Conservation (phyloP, 2,888 invertebrate species). For the Ptilodon capucinus region DNA sequence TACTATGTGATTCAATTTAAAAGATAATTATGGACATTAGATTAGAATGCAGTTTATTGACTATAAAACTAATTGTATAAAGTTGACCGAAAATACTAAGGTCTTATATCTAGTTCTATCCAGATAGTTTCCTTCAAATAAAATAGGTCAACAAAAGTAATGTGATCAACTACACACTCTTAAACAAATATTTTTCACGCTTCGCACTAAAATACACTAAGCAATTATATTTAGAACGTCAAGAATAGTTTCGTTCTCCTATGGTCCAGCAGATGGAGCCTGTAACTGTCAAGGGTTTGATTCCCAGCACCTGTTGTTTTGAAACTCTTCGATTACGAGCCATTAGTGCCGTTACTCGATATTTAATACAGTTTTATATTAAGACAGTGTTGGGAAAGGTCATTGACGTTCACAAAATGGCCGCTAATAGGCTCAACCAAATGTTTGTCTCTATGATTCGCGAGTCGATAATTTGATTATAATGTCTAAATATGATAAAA, state of each 20-base stretch:
- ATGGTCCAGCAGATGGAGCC: slow-evolving; percentile 60
- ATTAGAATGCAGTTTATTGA: too few relatives aligned
- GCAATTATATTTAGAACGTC: not conserved
- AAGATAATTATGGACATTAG: too few relatives aligned
- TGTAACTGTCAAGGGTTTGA: slow-evolving; percentile 74
- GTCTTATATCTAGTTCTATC: too few relatives aligned
- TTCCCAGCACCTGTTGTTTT: slow-evolving; percentile 77
- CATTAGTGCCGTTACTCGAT: slow-evolving; percentile 69
- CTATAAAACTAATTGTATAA: too few relatives aligned
- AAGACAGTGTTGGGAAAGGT: not conserved
- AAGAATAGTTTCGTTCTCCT: slow-evolving; percentile 10
- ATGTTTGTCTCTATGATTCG: not conserved
- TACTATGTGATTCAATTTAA: too few relatives aligned
- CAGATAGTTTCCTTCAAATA: not conserved
- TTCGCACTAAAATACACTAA: not conserved
- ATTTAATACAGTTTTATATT: slow-evolving; percentile 54
- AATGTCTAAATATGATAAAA: not conserved
- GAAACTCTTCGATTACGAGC: slow-evolving; percentile 72
- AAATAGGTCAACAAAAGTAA: not conserved
- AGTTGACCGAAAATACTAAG: too few relatives aligned
- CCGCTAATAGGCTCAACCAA: not conserved
- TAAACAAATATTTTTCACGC: not conserved
- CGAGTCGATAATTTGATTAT: not conserved
- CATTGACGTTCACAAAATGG: not conserved
- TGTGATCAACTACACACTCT: not conserved